These are phyloP conservation scores for Bovichtus diacanthus DNA, from an alignment of 2,797 vertebrate species.

Conservation along the genomic window DNA sequence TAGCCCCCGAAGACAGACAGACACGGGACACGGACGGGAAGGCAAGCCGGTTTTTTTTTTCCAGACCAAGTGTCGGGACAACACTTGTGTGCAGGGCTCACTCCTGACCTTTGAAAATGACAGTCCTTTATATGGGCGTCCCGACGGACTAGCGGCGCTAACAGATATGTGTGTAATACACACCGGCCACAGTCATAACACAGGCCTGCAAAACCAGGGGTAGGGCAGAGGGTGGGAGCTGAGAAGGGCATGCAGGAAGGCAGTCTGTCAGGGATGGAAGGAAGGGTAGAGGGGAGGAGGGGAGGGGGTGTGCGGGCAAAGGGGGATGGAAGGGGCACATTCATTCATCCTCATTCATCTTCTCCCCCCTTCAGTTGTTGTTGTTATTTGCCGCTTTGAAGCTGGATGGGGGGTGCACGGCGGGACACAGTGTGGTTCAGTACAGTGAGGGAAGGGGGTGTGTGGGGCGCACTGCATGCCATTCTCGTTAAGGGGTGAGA, in stretches of 20 bases:
- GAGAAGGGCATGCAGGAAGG: conserved; percentile 56
- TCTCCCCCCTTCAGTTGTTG: conserved; percentile 77
- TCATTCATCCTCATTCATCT: conserved; percentile 85
- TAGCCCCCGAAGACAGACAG: conserved; percentile 58
- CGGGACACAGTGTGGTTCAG: conserved; percentile 71
- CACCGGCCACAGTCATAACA: conserved; percentile 87
- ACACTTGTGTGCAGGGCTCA: conserved; percentile 88
- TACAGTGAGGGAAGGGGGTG: conserved; percentile 79
- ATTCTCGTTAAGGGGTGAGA: conserved; percentile 78
- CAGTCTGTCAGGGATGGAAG: conserved; percentile 62
- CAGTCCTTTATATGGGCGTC: conserved; percentile 86
- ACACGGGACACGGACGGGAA: conserved; percentile 67
- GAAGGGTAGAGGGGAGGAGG: conserved; percentile 49
- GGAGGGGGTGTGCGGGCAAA: conserved; percentile 35
- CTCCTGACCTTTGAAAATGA: conserved; percentile 87
- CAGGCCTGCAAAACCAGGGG: conserved; percentile 61
- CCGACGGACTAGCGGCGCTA: conserved; percentile 78
- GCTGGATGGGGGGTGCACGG: conserved; percentile 70
- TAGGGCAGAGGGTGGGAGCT: conserved; percentile 47
- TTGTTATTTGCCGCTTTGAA: conserved; percentile 83
- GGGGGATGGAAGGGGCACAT: conserved; percentile 63
- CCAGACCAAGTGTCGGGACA: conserved; percentile 83
- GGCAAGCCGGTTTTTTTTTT: conserved; percentile 69
- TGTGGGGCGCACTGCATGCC: conserved; percentile 68
- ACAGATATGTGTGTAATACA: conserved; percentile 87